Evolutionary conservation across 2,797 vertebrate species (phyloP), one percentile per base, ranked within the genome.

Genomic region (Setipinna tenuifilis): DNA sequence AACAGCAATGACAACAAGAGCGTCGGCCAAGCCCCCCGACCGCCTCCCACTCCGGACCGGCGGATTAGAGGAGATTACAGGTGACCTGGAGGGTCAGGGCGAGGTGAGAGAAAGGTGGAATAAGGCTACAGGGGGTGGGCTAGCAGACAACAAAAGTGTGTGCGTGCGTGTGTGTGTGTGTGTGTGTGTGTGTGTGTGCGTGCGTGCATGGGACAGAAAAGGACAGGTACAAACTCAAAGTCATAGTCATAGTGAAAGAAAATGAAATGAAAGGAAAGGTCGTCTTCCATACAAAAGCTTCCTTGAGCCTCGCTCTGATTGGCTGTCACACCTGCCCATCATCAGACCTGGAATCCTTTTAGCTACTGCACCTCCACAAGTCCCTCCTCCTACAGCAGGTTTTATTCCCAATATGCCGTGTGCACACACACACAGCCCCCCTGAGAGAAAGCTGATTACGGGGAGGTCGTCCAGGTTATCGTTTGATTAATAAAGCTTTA

Each of bases 401-500:
- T 75, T 75, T 31, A 75, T 75, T 75, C 68, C 31, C 68, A 35
- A 75, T 41, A 71, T 71, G 28, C 25, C 10, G 0, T 16, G 14
- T 16, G 25, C 65, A 75, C 68, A 75, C 65, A 71, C 2, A 48
- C 50, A 54, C 68, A 71, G 16, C 28, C 68, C 28, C 68, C 28
- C 12, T 41, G 68, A 75, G 28, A 75, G 68, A 59, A 1, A 88
- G 65, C 16, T 62, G 91, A 91, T 93, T 92, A 90, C 83, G 61
- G 84, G 85, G 86, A 86, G 88, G 88, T 89, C 86, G 83, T 83
- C 81, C 86, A 84, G 83, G 65, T 90, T 92, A 91, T 88, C 85
- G 90, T 89, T 93, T 84, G 28, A 91, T 91, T 90, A 92, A 88
- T 82, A 83, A 88, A 87, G 88, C 87, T 93, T 89, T 90, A 80